A percentile compares a stretch with the other conserved stretches of the same genome.
Evolutionary conservation across 2,113 vertebrate genomes (phyloP).

Genomic region (Alaudala cheleensis): DNA sequence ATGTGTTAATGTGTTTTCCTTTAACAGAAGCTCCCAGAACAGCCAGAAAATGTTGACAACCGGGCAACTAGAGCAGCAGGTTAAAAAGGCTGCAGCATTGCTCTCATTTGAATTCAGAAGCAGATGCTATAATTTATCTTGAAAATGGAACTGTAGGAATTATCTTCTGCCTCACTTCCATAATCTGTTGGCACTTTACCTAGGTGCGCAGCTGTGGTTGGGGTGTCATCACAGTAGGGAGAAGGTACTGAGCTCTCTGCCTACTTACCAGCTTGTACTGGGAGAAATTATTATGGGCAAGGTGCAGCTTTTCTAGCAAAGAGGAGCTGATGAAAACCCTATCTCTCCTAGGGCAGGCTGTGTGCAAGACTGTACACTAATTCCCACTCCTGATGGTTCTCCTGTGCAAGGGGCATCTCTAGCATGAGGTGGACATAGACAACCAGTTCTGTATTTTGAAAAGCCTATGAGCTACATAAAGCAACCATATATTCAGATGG

Average conservation of each 20-base stretch:
- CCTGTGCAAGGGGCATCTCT: not conserved
- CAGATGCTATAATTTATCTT: constrained; percentile 59
- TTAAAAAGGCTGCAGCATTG: constrained; percentile 35
- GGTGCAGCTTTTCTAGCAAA: not conserved
- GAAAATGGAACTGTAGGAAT: constrained; percentile 55
- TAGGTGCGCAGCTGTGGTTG: constrained; percentile 15
- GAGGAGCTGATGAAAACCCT: not conserved
- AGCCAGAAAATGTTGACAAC: not conserved
- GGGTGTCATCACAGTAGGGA: not conserved
- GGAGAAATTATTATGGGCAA: not conserved
- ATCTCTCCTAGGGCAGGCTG: not conserved
- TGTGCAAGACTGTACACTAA: not conserved
- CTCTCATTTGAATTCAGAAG: constrained; percentile 50
- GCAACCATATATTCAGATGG: not conserved
- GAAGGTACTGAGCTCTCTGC: not conserved
- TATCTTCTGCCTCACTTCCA: constrained; percentile 50
- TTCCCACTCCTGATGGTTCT: not conserved
- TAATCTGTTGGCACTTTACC: constrained; percentile 48
- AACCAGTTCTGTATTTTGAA: not conserved
- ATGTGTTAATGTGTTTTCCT: not conserved
- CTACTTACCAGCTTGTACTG: not conserved
- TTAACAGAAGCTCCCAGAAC: not conserved
- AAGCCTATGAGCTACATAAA: not conserved
- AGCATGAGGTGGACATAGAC: not conserved
- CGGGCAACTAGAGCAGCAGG: not conserved